Conservation (phyloP, 2,797 vertebrate genomes). For the Pseudopleuronectes americanus region DNA sequence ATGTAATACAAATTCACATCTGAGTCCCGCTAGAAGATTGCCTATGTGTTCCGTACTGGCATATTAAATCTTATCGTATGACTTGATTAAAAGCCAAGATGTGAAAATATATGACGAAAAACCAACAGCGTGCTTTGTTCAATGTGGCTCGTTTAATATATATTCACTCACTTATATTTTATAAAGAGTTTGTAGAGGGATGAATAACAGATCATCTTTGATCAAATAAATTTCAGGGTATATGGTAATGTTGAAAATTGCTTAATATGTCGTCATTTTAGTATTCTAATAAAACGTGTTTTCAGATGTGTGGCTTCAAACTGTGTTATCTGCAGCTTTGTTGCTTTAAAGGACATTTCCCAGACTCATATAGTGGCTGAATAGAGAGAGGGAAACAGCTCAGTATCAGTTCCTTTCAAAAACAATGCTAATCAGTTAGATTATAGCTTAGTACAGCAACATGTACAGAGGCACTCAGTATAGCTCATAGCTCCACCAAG, state of each 20-base stretch:
- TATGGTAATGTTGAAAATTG: conserved; percentile 21
- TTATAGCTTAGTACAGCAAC: too few relatives aligned
- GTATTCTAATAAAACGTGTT: conserved; percentile 30
- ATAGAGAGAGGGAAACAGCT: conserved; percentile 15
- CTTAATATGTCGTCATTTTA: conserved; percentile 19
- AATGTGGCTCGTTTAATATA: conserved; percentile 42
- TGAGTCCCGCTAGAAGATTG: conserved; percentile 47
- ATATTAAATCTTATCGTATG: conserved; percentile 51
- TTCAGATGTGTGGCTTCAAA: conserved; percentile 7
- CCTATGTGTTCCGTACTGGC: conserved; percentile 27
- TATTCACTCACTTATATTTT: conserved; percentile 35
- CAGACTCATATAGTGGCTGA: conserved; percentile 4
- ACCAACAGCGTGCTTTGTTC: conserved; percentile 28
- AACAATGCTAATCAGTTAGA: background rate
- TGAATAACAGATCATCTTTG: conserved; percentile 19
- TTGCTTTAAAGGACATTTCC: conserved; percentile 20
- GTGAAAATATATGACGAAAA: conserved; percentile 39
- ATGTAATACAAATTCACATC: conserved; percentile 58
- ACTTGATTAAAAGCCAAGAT: conserved; percentile 56
- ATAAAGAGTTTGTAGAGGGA: conserved; percentile 20
- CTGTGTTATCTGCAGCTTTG: conserved; percentile 15
- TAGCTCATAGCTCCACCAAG: too few relatives aligned
- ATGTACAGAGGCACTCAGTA: too few relatives aligned
- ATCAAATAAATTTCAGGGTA: conserved; percentile 17
- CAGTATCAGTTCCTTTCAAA: conserved; percentile 14